Conservation (phyloP, 2,113 vertebrate genomes). For the Tricholaema leucomelas region DNA sequence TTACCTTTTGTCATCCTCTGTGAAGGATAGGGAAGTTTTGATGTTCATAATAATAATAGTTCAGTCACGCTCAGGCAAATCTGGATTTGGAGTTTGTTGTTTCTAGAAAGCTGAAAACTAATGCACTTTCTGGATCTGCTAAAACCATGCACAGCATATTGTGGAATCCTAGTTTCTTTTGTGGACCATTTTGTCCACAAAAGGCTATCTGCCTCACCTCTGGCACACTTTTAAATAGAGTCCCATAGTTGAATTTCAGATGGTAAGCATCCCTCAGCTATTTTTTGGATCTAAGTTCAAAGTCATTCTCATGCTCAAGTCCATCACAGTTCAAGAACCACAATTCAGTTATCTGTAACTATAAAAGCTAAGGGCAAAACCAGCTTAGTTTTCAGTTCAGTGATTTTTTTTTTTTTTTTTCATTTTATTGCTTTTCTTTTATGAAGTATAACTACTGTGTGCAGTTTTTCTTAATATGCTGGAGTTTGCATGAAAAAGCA, state of each 20-base stretch:
- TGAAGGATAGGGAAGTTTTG: background rate
- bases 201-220: rapidly evolving
- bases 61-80: background rate
- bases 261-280: background rate
- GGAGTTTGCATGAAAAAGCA: constrained; percentile 76
- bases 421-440: constrained; percentile 50
- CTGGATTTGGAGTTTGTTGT: background rate
- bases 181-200: background rate
- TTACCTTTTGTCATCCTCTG: background rate
- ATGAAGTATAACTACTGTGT: constrained; percentile 22
- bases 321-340: background rate
- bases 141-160: background rate
- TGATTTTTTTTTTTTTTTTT: constrained; percentile 34
- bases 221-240: background rate
- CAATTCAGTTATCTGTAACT: background rate
- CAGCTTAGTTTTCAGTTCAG: constrained; percentile 33
- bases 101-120: background rate
- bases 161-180: background rate
- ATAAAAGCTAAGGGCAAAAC: background rate
- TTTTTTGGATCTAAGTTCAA: background rate
- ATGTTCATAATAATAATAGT: background rate
- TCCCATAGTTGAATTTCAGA: background rate
- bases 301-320: background rate
- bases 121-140: background rate
- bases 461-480: constrained; percentile 57